Conservation (phyloP, 1,140 invertebrate genomes). For the Brachionus plicatilis region DNA sequence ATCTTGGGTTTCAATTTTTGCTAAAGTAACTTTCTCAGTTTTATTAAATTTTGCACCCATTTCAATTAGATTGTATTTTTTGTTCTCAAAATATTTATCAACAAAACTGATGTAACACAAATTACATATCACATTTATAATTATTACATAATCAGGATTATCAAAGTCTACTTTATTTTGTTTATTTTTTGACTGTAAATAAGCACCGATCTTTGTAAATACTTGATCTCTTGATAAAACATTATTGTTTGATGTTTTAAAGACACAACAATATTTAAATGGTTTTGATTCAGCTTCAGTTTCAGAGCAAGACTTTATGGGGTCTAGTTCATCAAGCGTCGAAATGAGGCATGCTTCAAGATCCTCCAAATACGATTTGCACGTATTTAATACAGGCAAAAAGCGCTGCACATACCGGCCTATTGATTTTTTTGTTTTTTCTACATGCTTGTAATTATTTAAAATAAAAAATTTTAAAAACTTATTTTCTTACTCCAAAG, state of each 20-base stretch:
- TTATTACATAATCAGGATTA: conserved; percentile 24
- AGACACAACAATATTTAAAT: conserved; percentile 35
- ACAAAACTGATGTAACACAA: conserved; percentile 26
- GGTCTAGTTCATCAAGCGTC: neutral
- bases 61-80: conserved; percentile 40
- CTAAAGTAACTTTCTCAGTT: neutral
- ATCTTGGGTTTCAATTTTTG: neutral
- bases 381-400: conserved; percentile 19
- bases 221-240: conserved; percentile 10
- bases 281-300: neutral
- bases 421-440: conserved; percentile 14
- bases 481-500: neutral
- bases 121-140: conserved; percentile 31
- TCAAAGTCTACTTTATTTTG: conserved; percentile 37
- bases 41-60: conserved; percentile 24
- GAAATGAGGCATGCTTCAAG: neutral
- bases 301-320: neutral
- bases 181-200: conserved; percentile 8
- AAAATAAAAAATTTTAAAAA: neutral
- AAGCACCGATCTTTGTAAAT: neutral
- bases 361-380: conserved; percentile 9
- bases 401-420: conserved; percentile 28
- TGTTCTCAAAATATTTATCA: neutral
- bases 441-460: conserved; percentile 3
- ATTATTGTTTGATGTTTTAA: conserved; percentile 37